Conservation (phyloP, 2,888 invertebrate genomes). For the Drosophila fungiperda region DNA sequence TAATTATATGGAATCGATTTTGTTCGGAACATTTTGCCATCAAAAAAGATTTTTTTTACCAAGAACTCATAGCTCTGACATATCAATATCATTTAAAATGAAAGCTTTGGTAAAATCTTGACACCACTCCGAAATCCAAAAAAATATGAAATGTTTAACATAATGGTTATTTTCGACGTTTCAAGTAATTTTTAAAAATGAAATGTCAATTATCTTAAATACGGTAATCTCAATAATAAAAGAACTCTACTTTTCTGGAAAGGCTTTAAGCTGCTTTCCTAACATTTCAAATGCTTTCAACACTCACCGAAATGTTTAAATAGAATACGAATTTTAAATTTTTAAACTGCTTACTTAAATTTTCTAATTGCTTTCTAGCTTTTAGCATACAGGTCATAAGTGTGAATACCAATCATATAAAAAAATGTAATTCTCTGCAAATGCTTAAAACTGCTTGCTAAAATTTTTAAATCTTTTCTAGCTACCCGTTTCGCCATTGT, state of each 20-base stretch:
- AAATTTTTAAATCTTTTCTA: constrained; percentile 7
- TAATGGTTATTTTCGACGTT: too few relatives aligned
- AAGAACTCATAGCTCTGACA: neutral
- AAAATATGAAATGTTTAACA: too few relatives aligned
- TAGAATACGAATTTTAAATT: neutral
- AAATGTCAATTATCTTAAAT: neutral
- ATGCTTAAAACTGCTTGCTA: neutral
- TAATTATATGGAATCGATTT: neutral
- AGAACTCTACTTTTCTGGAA: neutral
- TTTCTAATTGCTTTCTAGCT: neutral
- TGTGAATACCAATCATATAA: neutral
- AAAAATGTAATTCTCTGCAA: too few relatives aligned
- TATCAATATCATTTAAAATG: too few relatives aligned
- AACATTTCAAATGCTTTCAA: neutral
- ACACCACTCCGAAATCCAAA: too few relatives aligned
- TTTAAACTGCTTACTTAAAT: too few relatives aligned
- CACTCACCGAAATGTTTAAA: neutral
- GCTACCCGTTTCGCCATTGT: constrained; percentile 48
- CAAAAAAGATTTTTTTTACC: neutral
- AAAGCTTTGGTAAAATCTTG: too few relatives aligned
- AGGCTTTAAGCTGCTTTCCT: neutral
- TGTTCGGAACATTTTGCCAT: neutral
- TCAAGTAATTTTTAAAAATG: neutral
- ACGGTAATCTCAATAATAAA: neutral
- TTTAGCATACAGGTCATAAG: neutral